phyloP scores from a whole-genome alignment of 2,888 invertebrate genomes.

The Macrophya annulata region DNA sequence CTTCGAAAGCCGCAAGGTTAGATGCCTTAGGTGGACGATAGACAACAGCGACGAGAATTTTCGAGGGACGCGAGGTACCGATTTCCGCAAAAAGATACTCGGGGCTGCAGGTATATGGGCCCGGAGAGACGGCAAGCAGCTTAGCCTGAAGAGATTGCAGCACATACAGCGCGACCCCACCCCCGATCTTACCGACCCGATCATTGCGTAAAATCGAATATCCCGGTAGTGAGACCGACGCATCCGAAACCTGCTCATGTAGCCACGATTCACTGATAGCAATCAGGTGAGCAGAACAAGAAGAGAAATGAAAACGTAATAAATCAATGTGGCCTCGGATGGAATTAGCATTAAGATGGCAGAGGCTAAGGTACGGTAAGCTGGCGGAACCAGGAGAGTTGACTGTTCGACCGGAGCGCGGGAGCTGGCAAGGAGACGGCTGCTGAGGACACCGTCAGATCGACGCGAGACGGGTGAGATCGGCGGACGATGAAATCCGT shows the following conservation, averaged over 20 bases:
- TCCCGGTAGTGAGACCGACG: neutral
- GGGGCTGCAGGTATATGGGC: no score
- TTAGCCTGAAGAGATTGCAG: no score
- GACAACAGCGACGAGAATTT: no score
- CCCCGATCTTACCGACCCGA: no score
- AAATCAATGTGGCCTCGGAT: constrained; percentile 21
- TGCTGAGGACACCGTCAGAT: neutral
- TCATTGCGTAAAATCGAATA: no score
- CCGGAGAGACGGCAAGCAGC: no score
- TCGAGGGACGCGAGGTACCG: no score
- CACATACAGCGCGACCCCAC: no score
- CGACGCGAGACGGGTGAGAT: neutral
- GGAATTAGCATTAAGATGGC: constrained; percentile 3
- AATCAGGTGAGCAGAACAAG: neutral
- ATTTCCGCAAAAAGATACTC: no score
- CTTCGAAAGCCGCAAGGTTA: neutral
- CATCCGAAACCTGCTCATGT: neutral
- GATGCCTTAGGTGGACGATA: neutral
- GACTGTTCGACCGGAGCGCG: neutral
- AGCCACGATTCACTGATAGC: constrained; percentile 8
- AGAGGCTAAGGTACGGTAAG: neutral
- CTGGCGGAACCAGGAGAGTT: neutral
- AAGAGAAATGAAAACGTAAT: constrained; percentile 4
- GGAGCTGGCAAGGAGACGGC: neutral
- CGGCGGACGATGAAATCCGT: neutral